phyloP scores from a whole-genome alignment of 2,113 vertebrate species.

The Malurus cyaneus region DNA sequence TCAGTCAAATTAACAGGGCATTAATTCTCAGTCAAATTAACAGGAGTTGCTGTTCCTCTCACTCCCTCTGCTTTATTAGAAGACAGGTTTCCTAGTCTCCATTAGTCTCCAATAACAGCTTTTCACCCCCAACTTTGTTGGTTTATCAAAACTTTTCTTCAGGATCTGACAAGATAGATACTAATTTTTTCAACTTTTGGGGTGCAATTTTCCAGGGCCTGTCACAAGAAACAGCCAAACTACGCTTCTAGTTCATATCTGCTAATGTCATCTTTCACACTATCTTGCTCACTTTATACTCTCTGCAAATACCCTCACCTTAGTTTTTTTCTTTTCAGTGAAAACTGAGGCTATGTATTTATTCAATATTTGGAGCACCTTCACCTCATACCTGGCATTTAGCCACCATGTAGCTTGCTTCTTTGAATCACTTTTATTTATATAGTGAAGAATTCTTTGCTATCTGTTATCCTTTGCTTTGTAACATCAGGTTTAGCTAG shows the following conservation, averaged over 20 bases:
- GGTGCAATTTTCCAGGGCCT: background rate
- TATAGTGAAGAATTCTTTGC: background rate
- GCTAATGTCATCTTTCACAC: background rate
- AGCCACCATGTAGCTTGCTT: background rate
- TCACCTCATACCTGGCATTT: background rate
- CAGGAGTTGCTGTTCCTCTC: background rate
- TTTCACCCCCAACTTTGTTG: background rate
- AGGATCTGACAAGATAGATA: background rate
- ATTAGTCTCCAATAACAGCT: background rate
- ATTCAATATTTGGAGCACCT: background rate
- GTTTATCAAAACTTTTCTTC: background rate
- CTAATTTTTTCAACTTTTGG: background rate
- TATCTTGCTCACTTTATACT: background rate
- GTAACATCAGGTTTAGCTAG: background rate
- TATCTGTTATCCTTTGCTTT: background rate
- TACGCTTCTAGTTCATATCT: background rate
- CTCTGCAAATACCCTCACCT: background rate
- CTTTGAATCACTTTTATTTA: background rate
- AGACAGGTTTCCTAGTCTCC: background rate
- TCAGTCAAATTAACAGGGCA: background rate
- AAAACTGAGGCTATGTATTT: background rate
- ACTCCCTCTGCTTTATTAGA: background rate
- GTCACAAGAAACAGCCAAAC: background rate
- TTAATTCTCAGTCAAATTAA: background rate
- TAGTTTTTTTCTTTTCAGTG: background rate